These are phyloP conservation scores for Nestor notabilis DNA, from an alignment of 2,113 vertebrate species.

Conservation along the genomic window DNA sequence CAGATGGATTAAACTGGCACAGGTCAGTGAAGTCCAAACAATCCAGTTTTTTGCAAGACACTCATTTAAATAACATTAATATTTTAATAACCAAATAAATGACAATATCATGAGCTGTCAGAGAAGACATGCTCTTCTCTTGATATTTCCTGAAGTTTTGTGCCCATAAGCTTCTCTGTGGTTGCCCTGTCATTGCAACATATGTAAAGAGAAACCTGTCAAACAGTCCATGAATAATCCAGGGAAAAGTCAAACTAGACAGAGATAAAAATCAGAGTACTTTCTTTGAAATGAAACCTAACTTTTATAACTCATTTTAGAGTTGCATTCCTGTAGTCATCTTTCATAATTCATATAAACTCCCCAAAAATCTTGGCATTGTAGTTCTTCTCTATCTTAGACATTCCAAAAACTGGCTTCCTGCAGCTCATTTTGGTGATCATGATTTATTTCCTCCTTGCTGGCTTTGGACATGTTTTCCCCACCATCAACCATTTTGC, in stretches of 20 bases:
- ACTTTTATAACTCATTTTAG: not conserved
- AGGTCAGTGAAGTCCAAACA: not conserved
- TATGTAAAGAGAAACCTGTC: not conserved
- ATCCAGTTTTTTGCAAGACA: not conserved
- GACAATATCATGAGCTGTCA: fast-evolving
- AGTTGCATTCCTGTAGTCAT: not conserved
- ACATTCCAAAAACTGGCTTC: not conserved
- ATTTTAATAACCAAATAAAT: not conserved
- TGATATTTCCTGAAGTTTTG: not conserved
- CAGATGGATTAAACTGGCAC: not conserved
- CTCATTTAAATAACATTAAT: not conserved
- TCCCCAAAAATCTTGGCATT: not conserved
- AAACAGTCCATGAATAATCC: not conserved
- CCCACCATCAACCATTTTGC: not conserved
- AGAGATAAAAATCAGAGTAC: not conserved
- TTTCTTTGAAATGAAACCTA: not conserved
- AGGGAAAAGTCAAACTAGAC: not conserved
- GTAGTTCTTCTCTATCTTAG: not conserved
- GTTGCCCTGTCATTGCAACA: not conserved
- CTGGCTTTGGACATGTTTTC: not conserved
- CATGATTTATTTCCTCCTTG: not conserved
- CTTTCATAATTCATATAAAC: not conserved
- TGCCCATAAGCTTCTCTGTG: not conserved
- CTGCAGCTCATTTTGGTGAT: not conserved
- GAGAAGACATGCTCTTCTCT: not conserved